These are phyloP conservation scores for Tiphia femorata DNA, from an alignment of 2,888 invertebrate species.

Conservation along the genomic window DNA sequence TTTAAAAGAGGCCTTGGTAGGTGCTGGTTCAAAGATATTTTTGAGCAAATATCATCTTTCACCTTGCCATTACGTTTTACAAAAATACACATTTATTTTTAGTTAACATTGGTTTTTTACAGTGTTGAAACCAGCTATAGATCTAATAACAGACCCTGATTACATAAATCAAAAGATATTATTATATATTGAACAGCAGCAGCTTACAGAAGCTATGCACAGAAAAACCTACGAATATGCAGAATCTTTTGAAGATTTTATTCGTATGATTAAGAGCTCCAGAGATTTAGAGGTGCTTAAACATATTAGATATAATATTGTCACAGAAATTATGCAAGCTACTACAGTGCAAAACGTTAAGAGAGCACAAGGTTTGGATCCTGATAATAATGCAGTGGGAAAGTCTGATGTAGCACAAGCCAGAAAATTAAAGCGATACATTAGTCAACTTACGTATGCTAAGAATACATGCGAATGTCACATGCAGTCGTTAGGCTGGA, in stretches of 20 bases:
- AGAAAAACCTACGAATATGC: conserved; percentile 88
- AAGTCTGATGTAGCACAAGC: conserved; percentile 85
- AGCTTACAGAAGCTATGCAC: conserved; percentile 83
- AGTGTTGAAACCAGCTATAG: conserved; percentile 87
- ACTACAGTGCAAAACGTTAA: conserved; percentile 92
- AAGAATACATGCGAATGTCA: conserved; percentile 86
- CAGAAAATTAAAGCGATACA: conserved; percentile 86
- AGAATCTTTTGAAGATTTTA: conserved; percentile 90
- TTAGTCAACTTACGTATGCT: conserved; percentile 84
- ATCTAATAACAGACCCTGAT: conserved; percentile 89
- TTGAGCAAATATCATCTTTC: background rate
- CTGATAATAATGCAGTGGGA: conserved; percentile 73
- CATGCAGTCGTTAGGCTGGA: conserved; percentile 82
- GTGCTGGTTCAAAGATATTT: too few relatives aligned
- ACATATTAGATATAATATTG: conserved; percentile 87
- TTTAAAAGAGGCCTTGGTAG: too few relatives aligned
- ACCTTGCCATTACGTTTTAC: background rate
- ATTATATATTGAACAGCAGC: conserved; percentile 85
- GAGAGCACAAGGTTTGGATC: conserved; percentile 83
- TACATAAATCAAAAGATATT: conserved; percentile 91
- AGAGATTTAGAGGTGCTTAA: conserved; percentile 86
- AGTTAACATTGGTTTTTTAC: conserved; percentile 15
- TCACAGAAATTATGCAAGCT: conserved; percentile 94
- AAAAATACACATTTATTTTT: too few relatives aligned
- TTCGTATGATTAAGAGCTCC: conserved; percentile 85